phyloP scores from a whole-genome alignment of 2,888 invertebrate species.

The Hoplodrina ambigua region DNA sequence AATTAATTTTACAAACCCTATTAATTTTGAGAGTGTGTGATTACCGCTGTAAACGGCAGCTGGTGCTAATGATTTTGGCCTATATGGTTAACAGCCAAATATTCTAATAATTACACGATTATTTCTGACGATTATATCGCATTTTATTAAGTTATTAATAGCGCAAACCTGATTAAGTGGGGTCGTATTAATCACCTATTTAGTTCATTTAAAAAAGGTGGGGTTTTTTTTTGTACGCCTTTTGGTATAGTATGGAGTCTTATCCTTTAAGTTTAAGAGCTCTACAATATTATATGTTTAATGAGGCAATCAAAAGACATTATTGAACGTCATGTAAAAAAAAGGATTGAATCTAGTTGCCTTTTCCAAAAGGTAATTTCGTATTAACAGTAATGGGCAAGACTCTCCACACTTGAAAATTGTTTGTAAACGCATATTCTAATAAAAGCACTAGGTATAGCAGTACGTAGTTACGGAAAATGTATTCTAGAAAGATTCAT shows the following conservation, averaged over 20 bases:
- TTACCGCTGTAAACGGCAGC: background rate
- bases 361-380: too few relatives aligned
- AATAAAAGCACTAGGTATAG: background rate
- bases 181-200: conserved; percentile 1
- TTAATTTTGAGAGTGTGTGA: conserved; percentile 5
- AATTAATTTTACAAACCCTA: background rate
- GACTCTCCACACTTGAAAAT: too few relatives aligned
- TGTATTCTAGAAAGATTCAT: background rate
- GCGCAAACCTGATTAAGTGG: background rate
- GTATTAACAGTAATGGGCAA: too few relatives aligned
- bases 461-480: background rate
- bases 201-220: too few relatives aligned
- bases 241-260: too few relatives aligned
- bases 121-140: background rate
- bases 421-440: background rate
- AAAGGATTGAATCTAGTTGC: too few relatives aligned
- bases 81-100: background rate
- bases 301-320: too few relatives aligned
- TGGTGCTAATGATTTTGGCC: conserved; percentile 4
- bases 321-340: too few relatives aligned
- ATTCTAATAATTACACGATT: background rate
- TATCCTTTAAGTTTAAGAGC: too few relatives aligned
- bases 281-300: too few relatives aligned
- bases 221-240: too few relatives aligned
- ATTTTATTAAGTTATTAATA: background rate